phyloP scores from a whole-genome alignment of 2,888 invertebrate genomes.

The Epirrhoe alternata region DNA sequence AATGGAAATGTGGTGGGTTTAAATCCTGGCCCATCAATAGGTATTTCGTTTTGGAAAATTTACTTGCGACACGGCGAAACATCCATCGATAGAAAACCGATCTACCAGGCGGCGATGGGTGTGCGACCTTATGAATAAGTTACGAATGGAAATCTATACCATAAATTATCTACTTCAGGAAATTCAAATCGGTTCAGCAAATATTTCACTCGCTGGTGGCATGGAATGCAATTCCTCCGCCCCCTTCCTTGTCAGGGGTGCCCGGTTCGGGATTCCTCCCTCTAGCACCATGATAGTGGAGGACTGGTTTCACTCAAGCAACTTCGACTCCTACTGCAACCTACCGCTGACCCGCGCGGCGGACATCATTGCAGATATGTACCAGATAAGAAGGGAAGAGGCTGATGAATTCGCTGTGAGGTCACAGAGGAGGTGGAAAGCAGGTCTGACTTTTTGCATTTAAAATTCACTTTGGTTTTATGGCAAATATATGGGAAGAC shows the following conservation, averaged over 20 bases:
- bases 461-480: not conserved
- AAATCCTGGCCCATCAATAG: no score
- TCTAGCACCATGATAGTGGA: constrained; percentile 5
- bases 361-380: constrained; percentile 32
- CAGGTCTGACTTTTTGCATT: constrained; percentile 16
- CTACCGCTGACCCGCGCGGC: constrained; percentile 14
- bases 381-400: constrained; percentile 21
- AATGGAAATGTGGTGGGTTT: no score
- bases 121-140: not conserved
- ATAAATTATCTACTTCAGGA: not conserved
- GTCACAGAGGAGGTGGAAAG: constrained; percentile 40
- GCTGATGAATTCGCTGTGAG: constrained; percentile 35
- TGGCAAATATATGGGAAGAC: no score
- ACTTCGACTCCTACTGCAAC: constrained; percentile 19
- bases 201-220: constrained; percentile 26
- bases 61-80: no score
- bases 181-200: constrained; percentile 22
- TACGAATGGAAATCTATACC: not conserved
- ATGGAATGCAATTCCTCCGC: constrained; percentile 20
- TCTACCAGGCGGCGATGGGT: not conserved
- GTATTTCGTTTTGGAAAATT: no score
- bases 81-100: no score
- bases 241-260: constrained; percentile 10
- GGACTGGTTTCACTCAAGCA: constrained; percentile 5
- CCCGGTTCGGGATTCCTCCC: constrained; percentile 14